phyloP scores from a whole-genome alignment of 2,797 vertebrate genomes.

The Fratercula arctica region DNA sequence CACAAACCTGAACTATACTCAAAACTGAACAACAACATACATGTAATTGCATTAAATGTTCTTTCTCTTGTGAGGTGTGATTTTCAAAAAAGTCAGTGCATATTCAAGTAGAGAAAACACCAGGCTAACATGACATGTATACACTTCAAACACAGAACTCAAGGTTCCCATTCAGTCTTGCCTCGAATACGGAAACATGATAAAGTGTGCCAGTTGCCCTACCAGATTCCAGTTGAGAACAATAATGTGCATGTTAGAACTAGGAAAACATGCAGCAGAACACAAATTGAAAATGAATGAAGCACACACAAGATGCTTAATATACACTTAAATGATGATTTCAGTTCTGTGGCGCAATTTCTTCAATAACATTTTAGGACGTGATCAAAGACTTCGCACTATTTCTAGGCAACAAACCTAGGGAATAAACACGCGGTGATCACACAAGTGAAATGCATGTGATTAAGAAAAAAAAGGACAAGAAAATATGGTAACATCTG shows the following conservation, averaged over 20 bases:
- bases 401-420: background rate
- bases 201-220: background rate
- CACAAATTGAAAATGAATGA: background rate
- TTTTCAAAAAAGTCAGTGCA: background rate
- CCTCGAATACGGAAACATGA: fast-evolving
- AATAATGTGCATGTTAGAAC: background rate
- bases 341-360: background rate
- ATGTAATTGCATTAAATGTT: background rate
- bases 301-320: background rate
- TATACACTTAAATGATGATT: background rate
- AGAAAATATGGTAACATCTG: background rate
- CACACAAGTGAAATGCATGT: background rate
- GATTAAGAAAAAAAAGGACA: background rate
- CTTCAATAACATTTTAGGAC: background rate
- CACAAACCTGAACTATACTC: background rate
- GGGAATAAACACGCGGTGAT: background rate
- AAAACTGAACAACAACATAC: background rate
- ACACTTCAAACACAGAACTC: background rate
- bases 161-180: background rate
- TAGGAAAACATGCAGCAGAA: background rate
- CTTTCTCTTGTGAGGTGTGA: background rate
- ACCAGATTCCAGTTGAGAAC: background rate
- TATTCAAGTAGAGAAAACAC: background rate
- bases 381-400: background rate
- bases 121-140: background rate